phyloP scores from a whole-genome alignment of 64 coral and sea anemone species.

The Anthopleura sola region DNA sequence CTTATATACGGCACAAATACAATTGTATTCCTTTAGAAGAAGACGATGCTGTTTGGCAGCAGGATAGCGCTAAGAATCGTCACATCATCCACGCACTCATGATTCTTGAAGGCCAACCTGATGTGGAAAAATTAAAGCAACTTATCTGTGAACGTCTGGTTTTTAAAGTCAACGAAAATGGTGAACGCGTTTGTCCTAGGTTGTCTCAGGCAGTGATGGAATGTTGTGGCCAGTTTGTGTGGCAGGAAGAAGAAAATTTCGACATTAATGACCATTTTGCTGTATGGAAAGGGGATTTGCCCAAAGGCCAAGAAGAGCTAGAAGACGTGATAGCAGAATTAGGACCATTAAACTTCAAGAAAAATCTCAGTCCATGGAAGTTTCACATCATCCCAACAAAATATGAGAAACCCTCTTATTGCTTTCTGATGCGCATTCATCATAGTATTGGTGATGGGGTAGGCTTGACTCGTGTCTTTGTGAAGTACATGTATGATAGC shows the following conservation, averaged over 20 bases:
- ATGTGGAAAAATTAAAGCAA: slow-evolving; percentile 65
- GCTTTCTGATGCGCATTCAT: slow-evolving; percentile 82
- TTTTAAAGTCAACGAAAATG: slow-evolving; percentile 63
- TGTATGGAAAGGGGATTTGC: slow-evolving; percentile 57
- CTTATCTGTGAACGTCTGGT: slow-evolving; percentile 76
- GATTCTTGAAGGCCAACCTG: slow-evolving; percentile 71
- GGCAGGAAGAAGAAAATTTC: slow-evolving; percentile 86
- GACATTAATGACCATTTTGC: slow-evolving; percentile 75
- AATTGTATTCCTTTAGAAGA: slow-evolving; percentile 52
- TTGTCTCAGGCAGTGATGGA: slow-evolving; percentile 65
- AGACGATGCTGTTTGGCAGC: slow-evolving; percentile 96
- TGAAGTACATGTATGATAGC: slow-evolving; percentile 83
- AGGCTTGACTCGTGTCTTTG: slow-evolving; percentile 78
- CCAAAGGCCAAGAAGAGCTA: slow-evolving; percentile 54
- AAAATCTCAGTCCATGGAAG: slow-evolving; percentile 77
- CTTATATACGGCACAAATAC: slow-evolving; percentile 43
- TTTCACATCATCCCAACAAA: slow-evolving; percentile 81
- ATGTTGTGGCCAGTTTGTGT: slow-evolving; percentile 73
- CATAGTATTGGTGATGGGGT: slow-evolving; percentile 94
- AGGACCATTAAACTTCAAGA: slow-evolving; percentile 46
- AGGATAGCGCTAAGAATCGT: slow-evolving; percentile 76
- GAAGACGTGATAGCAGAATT: slow-evolving; percentile 72
- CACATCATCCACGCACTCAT: slow-evolving; percentile 92
- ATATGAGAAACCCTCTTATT: slow-evolving; percentile 57
- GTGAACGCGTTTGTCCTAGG: slow-evolving; percentile 75